Base-by-base conservation (phyloP, 2,888 invertebrate species). In the Biston betularia region DNA sequence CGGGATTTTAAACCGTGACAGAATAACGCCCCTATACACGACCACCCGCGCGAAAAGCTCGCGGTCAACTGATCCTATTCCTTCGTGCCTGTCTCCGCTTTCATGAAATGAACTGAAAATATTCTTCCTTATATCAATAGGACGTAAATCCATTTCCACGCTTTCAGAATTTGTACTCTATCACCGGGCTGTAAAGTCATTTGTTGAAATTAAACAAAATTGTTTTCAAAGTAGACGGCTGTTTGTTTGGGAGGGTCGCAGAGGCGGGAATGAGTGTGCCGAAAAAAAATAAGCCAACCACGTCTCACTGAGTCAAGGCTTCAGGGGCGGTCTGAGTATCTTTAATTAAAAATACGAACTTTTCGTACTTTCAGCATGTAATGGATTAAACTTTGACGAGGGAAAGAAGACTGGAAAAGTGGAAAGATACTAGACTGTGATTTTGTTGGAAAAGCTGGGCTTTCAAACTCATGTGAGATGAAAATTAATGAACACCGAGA, bases 231-330 rank as follows among this genome's bases (percentile, higher is more conserved):
- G 89, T 90, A 84, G 88, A 89, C 82, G 79, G 84, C 85, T 93
- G 91, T 93, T 93, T 93, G 93, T 93, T 93, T 93, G 93, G 93
- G 93, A 92, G 93, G 93, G 92, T 86, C 92, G 81, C 89, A 89
- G 89, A 93, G 93, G 93, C 93, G 93, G 93, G 93, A 93, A 93
- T 93, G 93, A 93, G 88, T 89, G 87, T 87, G 89, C 85, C 85
- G 88, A 92, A 93, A 93, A 93, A 93, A 93, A 93, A 91, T 92
- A 93, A 93, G 87, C 93, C 93, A 93, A 93, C 93, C 93, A 89
- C 92, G 93, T 90, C 91, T 89, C 92, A 86, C 84, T 92, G 89
- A 92, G 87, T 89, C 89, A 89, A 90, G 87, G 92, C 87, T 89
- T 84, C 88, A 87, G 87, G 92, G 93, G 93, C 93, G 93, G 90